Percentiles rank a stretch among this genome's conserved stretches.
Conservation (phyloP, 2,113 vertebrate species). For the Tragelaphus scriptus region DNA sequence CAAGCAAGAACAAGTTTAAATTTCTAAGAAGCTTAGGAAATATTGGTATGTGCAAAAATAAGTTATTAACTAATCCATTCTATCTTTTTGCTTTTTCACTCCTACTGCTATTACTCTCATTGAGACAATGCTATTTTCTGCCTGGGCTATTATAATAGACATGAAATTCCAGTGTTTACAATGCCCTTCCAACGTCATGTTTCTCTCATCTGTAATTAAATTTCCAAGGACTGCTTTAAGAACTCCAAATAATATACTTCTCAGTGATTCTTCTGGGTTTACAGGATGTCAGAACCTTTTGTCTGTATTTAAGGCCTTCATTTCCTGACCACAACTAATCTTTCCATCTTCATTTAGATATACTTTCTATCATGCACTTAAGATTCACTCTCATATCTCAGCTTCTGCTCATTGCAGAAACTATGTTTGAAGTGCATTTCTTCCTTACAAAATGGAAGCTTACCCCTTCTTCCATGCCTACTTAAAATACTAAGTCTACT, state of each 20-base stretch:
- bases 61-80: neutral
- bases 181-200: neutral
- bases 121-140: neutral
- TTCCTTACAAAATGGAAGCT: neutral
- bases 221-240: neutral
- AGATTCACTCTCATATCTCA: neutral
- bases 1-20: neutral
- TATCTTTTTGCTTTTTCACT: neutral
- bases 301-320: neutral
- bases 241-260: neutral
- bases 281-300: neutral
- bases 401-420: neutral
- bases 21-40: neutral
- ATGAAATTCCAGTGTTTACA: neutral
- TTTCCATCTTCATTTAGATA: neutral
- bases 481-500: neutral
- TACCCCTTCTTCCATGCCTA: neutral
- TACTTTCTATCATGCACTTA: neutral
- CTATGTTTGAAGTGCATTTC: neutral
- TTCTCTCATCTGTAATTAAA: neutral
- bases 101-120: neutral
- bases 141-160: neutral
- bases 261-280: neutral
- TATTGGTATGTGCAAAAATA: neutral
- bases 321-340: neutral